These are phyloP conservation scores for Neogobius melanostomus DNA, from an alignment of 2,113 vertebrate genomes.

Conservation along the genomic window DNA sequence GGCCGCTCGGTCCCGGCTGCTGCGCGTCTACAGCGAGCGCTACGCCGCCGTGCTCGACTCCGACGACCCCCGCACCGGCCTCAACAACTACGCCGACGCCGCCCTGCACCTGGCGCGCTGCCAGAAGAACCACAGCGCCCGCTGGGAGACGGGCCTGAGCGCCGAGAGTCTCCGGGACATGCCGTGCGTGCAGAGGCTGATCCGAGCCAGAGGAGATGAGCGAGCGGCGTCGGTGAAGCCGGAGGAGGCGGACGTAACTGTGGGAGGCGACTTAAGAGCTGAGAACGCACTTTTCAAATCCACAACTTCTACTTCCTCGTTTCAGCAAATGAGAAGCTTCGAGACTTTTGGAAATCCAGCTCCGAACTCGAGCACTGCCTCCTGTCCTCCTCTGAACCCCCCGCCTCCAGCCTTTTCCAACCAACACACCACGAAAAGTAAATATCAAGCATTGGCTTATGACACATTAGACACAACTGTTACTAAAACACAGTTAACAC, in stretches of 20 bases:
- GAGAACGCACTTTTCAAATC: slow-evolving; percentile 41
- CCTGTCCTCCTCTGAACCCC: slow-evolving; percentile 41
- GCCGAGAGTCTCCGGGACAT: slow-evolving; percentile 79
- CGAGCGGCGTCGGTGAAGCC: slow-evolving; percentile 62
- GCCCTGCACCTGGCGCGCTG: slow-evolving; percentile 84
- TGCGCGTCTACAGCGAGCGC: slow-evolving; percentile 84
- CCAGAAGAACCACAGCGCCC: slow-evolving; percentile 86
- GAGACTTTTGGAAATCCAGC: slow-evolving; percentile 26
- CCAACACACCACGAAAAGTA: slow-evolving; percentile 28
- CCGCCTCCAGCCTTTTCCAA: slow-evolving; percentile 46
- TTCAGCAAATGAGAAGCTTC: slow-evolving; percentile 24
- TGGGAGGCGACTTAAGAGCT: slow-evolving; percentile 65
- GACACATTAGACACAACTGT: too few species aligned
- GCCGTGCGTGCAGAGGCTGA: slow-evolving; percentile 80
- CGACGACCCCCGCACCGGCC: slow-evolving; percentile 80
- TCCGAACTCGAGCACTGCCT: slow-evolving; percentile 40
- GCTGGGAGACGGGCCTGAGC: slow-evolving; percentile 90
- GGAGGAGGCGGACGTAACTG: slow-evolving; percentile 64
- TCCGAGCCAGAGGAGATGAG: slow-evolving; percentile 63
- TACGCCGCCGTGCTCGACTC: slow-evolving; percentile 90
- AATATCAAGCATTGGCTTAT: too few species aligned
- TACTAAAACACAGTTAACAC: too few species aligned
- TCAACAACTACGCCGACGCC: slow-evolving; percentile 92
- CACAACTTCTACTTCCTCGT: not conserved
- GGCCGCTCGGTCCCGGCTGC: slow-evolving; percentile 81